phyloP scores from a whole-genome alignment of 2,888 invertebrate species.

The Cheilosia vulpina region DNA sequence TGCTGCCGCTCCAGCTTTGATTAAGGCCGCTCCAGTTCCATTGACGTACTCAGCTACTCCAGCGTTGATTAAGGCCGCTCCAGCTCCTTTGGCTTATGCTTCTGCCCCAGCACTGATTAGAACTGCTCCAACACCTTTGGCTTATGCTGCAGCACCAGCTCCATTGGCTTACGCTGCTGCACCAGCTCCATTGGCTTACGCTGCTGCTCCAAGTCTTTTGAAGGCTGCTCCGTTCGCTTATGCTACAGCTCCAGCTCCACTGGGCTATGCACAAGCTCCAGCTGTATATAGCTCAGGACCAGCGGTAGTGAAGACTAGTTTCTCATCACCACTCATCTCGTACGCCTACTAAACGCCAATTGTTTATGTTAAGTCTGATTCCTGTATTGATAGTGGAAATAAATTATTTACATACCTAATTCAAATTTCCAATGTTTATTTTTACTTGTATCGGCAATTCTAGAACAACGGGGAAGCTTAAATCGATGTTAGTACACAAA shows the following conservation, averaged over 20 bases:
- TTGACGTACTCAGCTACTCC: constrained; percentile 75
- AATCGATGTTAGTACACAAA: no score
- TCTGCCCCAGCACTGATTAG: constrained; percentile 39
- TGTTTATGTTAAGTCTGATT: constrained; percentile 75
- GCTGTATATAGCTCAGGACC: constrained; percentile 77
- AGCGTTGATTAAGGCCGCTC: constrained; percentile 55
- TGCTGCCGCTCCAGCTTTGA: constrained; percentile 46
- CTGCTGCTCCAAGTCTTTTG: constrained; percentile 80
- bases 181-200: constrained; percentile 35
- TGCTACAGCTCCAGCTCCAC: constrained; percentile 27
- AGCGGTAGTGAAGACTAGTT: constrained; percentile 79
- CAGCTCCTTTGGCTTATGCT: constrained; percentile 26
- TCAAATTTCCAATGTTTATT: no score
- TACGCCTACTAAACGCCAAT: constrained; percentile 80
- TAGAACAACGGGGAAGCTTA: no score
- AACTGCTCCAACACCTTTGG: constrained; percentile 77
- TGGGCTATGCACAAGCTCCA: constrained; percentile 54
- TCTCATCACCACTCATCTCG: constrained; percentile 81
- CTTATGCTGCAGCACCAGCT: constrained; percentile 45
- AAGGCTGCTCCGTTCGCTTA: constrained; percentile 38
- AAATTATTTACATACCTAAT: no score
- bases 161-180: constrained; percentile 31
- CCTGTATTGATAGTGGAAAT: constrained; percentile 76
- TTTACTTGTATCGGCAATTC: no score
- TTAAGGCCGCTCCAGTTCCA: constrained; percentile 77